A percentile compares a stretch with the other conserved stretches of the same genome.
Evolutionary conservation across 2,888 invertebrate species (phyloP).

Genomic region (Notodonta ziczac): DNA sequence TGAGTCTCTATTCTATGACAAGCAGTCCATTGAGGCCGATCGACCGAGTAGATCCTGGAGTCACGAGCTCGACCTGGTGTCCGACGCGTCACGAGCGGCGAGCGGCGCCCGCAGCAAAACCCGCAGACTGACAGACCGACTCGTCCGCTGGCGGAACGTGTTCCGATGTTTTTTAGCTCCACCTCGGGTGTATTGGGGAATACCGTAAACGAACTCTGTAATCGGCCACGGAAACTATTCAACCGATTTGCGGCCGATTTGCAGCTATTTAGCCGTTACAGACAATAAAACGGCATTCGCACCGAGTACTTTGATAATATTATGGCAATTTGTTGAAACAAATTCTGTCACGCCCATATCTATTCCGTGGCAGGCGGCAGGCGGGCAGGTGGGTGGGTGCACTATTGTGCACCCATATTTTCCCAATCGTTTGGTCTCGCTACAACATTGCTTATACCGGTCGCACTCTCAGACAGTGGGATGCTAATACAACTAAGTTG

Average conservation of each 20-base stretch:
- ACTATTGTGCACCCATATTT: no score
- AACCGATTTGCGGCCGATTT: slow-evolving; percentile 6
- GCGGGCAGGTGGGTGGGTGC: no score
- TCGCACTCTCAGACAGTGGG: no score
- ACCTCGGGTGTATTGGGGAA: slow-evolving; percentile 8
- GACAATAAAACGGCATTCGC: neutral
- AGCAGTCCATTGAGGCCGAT: no score
- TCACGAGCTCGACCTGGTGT: slow-evolving; percentile 6
- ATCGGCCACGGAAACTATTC: slow-evolving; percentile 12
- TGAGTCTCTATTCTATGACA: no score
- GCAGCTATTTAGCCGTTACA: slow-evolving; percentile 7
- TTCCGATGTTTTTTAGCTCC: neutral
- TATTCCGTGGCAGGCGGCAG: no score
- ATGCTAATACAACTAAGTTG: no score
- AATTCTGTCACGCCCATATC: no score
- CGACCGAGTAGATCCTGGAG: neutral
- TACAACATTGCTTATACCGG: no score
- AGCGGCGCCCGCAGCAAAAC: neutral
- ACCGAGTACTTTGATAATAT: neutral
- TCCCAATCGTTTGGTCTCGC: no score
- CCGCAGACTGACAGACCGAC: neutral
- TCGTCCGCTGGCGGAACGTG: neutral
- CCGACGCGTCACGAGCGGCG: no score
- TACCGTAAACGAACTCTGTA: slow-evolving; percentile 14
- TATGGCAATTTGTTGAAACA: no score